These are phyloP conservation scores for Sarcophaga carnaria DNA, from an alignment of 2,888 invertebrate genomes.

Conservation along the genomic window DNA sequence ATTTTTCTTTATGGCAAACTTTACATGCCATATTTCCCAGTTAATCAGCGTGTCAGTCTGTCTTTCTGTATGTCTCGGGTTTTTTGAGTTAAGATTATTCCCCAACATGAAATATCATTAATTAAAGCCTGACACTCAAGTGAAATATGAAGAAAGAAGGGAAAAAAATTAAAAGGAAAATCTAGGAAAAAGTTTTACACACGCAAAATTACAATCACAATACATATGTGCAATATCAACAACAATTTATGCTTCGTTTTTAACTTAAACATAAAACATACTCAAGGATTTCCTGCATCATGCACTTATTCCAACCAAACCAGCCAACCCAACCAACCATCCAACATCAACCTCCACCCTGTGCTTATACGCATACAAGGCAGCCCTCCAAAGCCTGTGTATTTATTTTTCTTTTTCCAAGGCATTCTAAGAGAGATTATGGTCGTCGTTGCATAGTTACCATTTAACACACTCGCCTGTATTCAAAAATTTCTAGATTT, in stretches of 20 bases:
- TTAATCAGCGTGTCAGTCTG: not conserved
- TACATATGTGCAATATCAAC: not conserved
- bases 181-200: conserved; percentile 36
- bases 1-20: not conserved
- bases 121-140: conserved; percentile 51
- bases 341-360: no score
- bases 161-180: not conserved
- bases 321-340: not conserved
- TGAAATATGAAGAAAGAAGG: not conserved
- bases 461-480: not conserved
- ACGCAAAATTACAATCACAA: conserved; percentile 56
- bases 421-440: conserved; percentile 18
- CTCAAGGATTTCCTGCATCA: conserved; percentile 56
- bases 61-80: conserved; percentile 2
- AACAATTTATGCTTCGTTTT: not conserved
- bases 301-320: not conserved
- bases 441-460: conserved; percentile 41
- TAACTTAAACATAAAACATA: conserved; percentile 44
- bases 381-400: no score
- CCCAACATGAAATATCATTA: conserved; percentile 38
- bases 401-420: not conserved
- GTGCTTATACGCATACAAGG: no score
- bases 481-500: conserved; percentile 27
- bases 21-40: not conserved
- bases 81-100: conserved; percentile 7